These are phyloP conservation scores for Reticulitermes speratus DNA, from an alignment of 1,140 invertebrate species.

Conservation along the genomic window DNA sequence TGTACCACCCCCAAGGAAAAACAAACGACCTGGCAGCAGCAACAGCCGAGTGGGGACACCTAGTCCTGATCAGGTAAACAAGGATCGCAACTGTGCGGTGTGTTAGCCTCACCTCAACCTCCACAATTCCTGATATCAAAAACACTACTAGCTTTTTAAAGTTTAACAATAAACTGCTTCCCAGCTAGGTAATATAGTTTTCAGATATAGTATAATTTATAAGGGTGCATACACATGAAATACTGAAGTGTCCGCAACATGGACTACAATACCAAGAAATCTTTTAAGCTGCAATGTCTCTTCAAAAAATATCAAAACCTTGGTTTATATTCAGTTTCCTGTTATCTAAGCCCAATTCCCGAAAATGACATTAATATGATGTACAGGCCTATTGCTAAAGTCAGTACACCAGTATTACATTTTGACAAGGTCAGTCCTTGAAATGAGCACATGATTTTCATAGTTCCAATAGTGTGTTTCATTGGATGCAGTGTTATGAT, in stretches of 20 bases:
- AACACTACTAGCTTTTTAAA: not conserved
- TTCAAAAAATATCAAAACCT: no score
- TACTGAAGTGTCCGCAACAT: not conserved
- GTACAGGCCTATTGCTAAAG: no score
- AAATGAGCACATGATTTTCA: no score
- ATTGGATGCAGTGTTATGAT: no score
- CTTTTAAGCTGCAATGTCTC: no score
- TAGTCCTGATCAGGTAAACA: conserved; percentile 32
- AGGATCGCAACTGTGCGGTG: conserved; percentile 21
- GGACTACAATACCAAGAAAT: no score
- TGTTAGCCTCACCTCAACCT: conserved; percentile 6
- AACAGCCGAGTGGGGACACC: not conserved
- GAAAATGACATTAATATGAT: no score
- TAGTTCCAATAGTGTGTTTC: no score
- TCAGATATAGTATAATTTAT: not conserved
- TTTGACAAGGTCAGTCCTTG: no score
- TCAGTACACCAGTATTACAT: no score
- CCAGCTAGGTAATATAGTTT: not conserved
- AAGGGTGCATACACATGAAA: not conserved
- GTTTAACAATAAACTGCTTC: not conserved
- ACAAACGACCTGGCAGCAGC: conserved; percentile 52
- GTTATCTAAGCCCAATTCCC: no score
- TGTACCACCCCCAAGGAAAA: conserved; percentile 79
- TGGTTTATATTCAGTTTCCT: no score
- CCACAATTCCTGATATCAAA: not conserved